A percentile compares a stretch with the other conserved stretches of the same genome.
phyloP scores from a whole-genome alignment of 2,797 vertebrate species.

The Mycteria americana region DNA sequence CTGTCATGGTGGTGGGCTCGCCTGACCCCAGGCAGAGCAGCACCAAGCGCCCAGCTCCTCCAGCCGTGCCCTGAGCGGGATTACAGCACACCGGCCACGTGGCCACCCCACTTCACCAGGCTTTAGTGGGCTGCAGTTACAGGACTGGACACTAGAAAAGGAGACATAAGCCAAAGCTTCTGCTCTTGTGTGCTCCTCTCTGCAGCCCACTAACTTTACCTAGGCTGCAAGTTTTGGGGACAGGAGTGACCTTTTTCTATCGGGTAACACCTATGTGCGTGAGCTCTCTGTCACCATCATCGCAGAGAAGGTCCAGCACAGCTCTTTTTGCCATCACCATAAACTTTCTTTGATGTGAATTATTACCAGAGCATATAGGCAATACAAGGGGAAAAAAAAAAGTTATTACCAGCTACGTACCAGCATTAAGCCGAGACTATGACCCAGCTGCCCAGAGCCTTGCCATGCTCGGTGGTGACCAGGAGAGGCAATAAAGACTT shows the following conservation, averaged over 20 bases:
- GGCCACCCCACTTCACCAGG: background rate
- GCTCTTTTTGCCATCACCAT: background rate
- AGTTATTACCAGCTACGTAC: background rate
- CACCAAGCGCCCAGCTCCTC: background rate
- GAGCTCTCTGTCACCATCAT: rapidly evolving
- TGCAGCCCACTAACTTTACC: background rate
- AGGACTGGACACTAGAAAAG: background rate
- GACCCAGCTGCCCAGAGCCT: background rate
- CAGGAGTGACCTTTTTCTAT: background rate
- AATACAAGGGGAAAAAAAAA: background rate
- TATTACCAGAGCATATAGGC: background rate
- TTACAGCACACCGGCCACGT: background rate
- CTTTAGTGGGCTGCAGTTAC: background rate
- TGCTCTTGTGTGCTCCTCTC: background rate
- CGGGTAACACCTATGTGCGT: rapidly evolving
- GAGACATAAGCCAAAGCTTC: background rate
- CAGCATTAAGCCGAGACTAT: background rate
- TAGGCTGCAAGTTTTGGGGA: rapidly evolving
- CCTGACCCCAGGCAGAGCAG: background rate
- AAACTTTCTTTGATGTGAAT: background rate
- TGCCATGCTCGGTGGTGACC: rapidly evolving
- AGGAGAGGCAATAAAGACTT: background rate
- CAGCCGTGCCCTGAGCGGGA: rapidly evolving
- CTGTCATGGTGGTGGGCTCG: background rate
- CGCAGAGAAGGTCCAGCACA: background rate